Evolutionary conservation across 1,140 invertebrate species (phyloP), one percentile per base, ranked within the genome.

Genomic region (Drosophila setifemur): DNA sequence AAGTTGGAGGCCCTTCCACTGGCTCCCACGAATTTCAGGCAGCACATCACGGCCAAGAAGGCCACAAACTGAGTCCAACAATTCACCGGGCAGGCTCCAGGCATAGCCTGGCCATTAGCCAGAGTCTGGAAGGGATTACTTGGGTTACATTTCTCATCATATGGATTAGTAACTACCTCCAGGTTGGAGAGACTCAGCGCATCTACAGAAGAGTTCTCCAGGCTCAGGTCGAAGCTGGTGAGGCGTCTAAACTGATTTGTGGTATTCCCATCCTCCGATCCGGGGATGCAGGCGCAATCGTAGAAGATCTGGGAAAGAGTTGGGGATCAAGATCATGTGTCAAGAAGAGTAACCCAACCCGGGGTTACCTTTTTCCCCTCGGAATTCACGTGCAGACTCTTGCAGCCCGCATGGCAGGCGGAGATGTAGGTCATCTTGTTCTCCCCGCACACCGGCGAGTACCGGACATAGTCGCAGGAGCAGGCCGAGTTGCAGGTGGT

Each of bases 331-430:
- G n/a, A 4, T 8, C 2, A 7, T n/a, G n/a, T n/a, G n/a, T n/a
- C n/a, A n/a, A n/a, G n/a, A n/a, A n/a, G n/a, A n/a, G n/a, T n/a
- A n/a, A n/a, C n/a, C n/a, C n/a, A n/a, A n/a, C n/a, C n/a, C n/a
- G n/a, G n/a, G n/a, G n/a, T 39, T 11, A 92, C 92, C 87, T 91
- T 91, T 31, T 63, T 89, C 14, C 90, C 90, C 40, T 91, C 87
- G 0, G 86, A 43, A 0, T 49, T 70, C n/a, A 78, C 74, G 2
- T 73, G 73, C 28, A 91, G 73, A 44, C 91, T 70, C 9, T 90
- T 90, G 77, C 94, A 95, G 4, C 94, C 94, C 31, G 94, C 94
- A 82, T 95, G 94, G 74, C 94, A 95, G 4, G 94, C 93, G 1
- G 94, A 95, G 66, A 94, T 95, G 72, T 93, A 95, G 4, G 93